These are phyloP conservation scores for Triops longicaudatus DNA, from an alignment of 1,140 invertebrate genomes.

Conservation along the genomic window DNA sequence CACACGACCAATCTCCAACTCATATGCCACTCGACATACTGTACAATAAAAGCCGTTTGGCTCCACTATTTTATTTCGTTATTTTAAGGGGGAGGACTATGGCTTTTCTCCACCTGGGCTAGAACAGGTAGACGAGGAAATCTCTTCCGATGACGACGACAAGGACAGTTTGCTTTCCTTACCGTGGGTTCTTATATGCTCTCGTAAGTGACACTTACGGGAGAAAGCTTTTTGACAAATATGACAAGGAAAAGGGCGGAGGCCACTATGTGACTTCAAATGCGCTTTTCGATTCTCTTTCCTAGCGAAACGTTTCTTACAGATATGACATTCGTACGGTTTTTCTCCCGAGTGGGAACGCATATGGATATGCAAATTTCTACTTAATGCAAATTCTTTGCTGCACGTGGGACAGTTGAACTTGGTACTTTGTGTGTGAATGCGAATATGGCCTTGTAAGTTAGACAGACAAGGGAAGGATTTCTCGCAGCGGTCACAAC, in stretches of 20 bases:
- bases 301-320: constrained; percentile 36
- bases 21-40: no score
- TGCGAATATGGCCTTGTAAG: constrained; percentile 39
- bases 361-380: constrained; percentile 34
- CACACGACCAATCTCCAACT: not conserved
- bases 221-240: constrained; percentile 36
- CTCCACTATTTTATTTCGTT: not conserved
- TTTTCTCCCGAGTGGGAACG: constrained; percentile 34
- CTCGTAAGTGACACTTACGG: constrained; percentile 36
- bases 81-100: not conserved
- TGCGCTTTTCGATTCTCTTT: constrained; percentile 35
- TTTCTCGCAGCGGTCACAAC: constrained; percentile 38
- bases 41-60: not conserved
- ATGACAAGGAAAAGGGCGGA: constrained; percentile 33
- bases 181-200: constrained; percentile 38
- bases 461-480: constrained; percentile 38
- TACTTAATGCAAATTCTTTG: constrained; percentile 32
- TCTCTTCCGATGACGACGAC: not conserved
- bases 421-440: constrained; percentile 37
- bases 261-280: constrained; percentile 33
- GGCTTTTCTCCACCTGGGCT: not conserved
- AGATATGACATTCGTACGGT: constrained; percentile 37
- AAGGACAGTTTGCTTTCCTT: constrained; percentile 26
- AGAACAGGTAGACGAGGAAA: not conserved
- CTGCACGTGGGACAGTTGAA: constrained; percentile 32